A percentile compares a stretch with the other conserved stretches of the same genome.
phyloP scores from a whole-genome alignment of 2,797 vertebrate species.

The Australoheros facetus region DNA sequence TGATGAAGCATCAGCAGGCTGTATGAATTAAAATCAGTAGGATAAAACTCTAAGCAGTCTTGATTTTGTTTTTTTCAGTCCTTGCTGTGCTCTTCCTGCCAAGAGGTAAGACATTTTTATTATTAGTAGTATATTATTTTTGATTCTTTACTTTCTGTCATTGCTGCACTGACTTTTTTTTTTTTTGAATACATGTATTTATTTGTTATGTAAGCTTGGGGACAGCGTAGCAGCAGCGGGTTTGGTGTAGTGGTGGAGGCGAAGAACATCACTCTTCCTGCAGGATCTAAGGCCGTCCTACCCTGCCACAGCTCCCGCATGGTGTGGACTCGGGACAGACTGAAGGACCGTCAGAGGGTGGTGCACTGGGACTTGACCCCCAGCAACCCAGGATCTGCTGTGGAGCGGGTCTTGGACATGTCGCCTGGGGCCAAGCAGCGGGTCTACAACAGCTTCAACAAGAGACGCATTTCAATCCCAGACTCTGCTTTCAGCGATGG shows the following conservation, averaged over 20 bases:
- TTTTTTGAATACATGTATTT: constrained; percentile 14
- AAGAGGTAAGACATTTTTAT: constrained; percentile 68
- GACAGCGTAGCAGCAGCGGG: constrained; percentile 64
- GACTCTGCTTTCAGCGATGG: constrained; percentile 87
- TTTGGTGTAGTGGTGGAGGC: constrained; percentile 85
- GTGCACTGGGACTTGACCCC: constrained; percentile 92
- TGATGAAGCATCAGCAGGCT: neutral
- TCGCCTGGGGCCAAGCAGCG: constrained; percentile 88
- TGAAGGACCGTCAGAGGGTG: constrained; percentile 92
- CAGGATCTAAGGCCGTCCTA: constrained; percentile 81
- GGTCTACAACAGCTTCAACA: constrained; percentile 89
- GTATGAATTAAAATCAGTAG: neutral
- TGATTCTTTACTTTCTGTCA: neutral
- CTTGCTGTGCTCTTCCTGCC: constrained; percentile 72
- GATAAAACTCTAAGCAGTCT: constrained; percentile 5
- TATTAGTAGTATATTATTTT: neutral
- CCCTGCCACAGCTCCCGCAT: constrained; percentile 91
- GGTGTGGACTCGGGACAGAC: constrained; percentile 90
- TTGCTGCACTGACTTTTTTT: neutral
- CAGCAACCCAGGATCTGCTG: constrained; percentile 76
- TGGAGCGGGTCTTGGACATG: constrained; percentile 91
- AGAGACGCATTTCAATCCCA: constrained; percentile 83
- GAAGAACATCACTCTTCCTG: constrained; percentile 81
- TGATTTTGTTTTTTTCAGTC: constrained; percentile 73
- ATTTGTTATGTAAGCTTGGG: constrained; percentile 58